phyloP scores from a whole-genome alignment of 2,888 invertebrate genomes.

The Erebia aethiops region DNA sequence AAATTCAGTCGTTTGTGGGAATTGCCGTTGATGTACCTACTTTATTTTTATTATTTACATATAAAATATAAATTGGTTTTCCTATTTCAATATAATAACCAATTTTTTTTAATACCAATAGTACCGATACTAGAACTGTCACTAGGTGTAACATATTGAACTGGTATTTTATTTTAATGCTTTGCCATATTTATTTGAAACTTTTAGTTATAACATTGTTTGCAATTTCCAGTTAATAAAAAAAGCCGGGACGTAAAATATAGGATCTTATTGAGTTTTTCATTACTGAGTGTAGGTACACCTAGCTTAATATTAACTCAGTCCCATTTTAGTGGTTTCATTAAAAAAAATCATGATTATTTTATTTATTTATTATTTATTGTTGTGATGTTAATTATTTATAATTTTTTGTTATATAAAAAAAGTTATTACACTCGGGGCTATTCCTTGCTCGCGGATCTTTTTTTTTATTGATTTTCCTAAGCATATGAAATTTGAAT shows the following conservation, averaged over 20 bases:
- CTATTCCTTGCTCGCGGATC: slow-evolving; percentile 20
- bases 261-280: background rate
- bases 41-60: background rate
- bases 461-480: slow-evolving; percentile 3
- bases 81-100: background rate
- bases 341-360: slow-evolving; percentile 26
- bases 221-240: background rate
- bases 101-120: background rate
- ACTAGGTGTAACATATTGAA: slow-evolving; percentile 4
- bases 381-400: too few species aligned
- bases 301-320: slow-evolving; percentile 36
- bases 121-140: background rate
- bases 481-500: slow-evolving; percentile 20
- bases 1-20: background rate
- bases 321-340: slow-evolving; percentile 36
- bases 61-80: too few species aligned
- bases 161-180: background rate
- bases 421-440: slow-evolving; percentile 21
- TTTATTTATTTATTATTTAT: too few species aligned
- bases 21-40: background rate
- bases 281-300: slow-evolving; percentile 24
- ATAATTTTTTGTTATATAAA: slow-evolving; percentile 20
- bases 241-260: slow-evolving; percentile 1
- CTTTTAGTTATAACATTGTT: background rate
- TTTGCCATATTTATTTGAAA: background rate